A percentile compares a stretch with the other conserved stretches of the same genome.
Conservation (phyloP, 2,113 vertebrate genomes). For the Brienomyrus brachyistius region DNA sequence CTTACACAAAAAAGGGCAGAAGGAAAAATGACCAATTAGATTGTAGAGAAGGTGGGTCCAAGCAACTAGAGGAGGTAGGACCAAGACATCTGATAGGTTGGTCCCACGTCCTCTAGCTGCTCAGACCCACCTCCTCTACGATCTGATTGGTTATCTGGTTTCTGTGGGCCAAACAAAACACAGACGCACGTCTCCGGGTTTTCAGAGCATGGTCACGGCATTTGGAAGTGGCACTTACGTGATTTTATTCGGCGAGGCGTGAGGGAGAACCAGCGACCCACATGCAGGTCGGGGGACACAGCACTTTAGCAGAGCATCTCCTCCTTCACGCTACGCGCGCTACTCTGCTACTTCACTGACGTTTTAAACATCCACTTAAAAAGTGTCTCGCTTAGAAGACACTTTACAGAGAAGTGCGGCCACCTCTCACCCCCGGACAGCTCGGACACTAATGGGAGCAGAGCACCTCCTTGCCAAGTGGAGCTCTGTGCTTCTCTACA, state of each 20-base stretch:
- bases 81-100: too few relatives aligned
- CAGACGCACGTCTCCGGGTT: background rate
- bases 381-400: background rate
- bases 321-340: background rate
- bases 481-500: background rate
- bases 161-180: background rate
- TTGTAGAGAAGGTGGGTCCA: background rate
- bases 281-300: background rate
- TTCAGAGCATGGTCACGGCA: background rate
- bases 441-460: background rate
- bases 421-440: background rate
- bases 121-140: too few relatives aligned
- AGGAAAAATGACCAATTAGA: background rate
- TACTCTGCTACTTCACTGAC: background rate
- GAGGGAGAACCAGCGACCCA: background rate
- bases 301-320: background rate
- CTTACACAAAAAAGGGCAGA: background rate
- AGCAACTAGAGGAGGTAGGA: too few relatives aligned
- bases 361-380: background rate
- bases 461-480: background rate
- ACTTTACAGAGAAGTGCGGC: too few relatives aligned
- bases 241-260: background rate
- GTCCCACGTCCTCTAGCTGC: too few relatives aligned
- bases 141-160: background rate
- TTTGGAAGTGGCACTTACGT: background rate